Percentiles rank a stretch among this genome's conserved stretches.
These are phyloP conservation scores for Temnopleurus reevesii DNA, from an alignment of 53 echinoderm and acorn worm genomes.

Conservation along the genomic window DNA sequence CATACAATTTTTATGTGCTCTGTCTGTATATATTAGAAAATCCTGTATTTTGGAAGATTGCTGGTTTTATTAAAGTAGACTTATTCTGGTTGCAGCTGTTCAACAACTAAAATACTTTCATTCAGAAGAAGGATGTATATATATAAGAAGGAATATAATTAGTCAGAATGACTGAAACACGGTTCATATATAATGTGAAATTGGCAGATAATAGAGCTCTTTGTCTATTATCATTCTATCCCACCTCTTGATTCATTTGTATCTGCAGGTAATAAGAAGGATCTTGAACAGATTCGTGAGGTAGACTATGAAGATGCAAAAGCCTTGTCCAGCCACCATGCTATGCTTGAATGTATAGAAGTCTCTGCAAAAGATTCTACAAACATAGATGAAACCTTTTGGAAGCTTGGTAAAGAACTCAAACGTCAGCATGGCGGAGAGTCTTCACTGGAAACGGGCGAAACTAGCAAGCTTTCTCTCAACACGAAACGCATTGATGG, in stretches of 20 bases:
- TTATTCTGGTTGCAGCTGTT: too few relatives aligned
- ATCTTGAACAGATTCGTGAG: constrained; percentile 81
- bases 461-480: constrained; percentile 76
- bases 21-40: too few relatives aligned
- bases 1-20: too few relatives aligned
- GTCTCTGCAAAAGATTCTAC: constrained; percentile 97
- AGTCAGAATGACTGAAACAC: too few relatives aligned
- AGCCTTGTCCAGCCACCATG: constrained; percentile 83
- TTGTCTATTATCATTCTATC: neutral
- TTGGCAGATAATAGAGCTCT: too few relatives aligned
- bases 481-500: constrained; percentile 88
- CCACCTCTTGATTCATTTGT: neutral
- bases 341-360: constrained; percentile 91
- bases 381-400: constrained; percentile 92
- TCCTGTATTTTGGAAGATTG: too few relatives aligned
- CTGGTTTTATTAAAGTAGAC: too few relatives aligned
- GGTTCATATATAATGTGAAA: too few relatives aligned
- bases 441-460: constrained; percentile 74
- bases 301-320: constrained; percentile 85
- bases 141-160: too few relatives aligned
- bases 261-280: constrained; percentile 82
- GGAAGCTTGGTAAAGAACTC: constrained; percentile 83
- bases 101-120: too few relatives aligned
- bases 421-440: constrained; percentile 88
- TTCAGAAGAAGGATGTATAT: too few relatives aligned